Base-by-base conservation (phyloP, 2,888 invertebrate species). In the Sthenelais limicola region DNA sequence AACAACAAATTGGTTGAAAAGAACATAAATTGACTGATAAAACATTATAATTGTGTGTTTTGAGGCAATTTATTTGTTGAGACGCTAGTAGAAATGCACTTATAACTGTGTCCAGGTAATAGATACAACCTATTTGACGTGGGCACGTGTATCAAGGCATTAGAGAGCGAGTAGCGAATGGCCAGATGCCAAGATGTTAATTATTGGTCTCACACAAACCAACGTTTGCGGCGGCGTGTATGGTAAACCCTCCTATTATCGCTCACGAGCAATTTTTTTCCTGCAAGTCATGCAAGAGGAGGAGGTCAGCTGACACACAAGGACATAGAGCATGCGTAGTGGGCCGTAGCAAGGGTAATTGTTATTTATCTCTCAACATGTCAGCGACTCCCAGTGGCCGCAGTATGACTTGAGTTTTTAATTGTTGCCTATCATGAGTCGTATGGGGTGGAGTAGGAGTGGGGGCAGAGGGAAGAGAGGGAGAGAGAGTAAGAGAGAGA, bases 231-330 rank as follows among this genome's bases (percentile, higher is more conserved):
- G 62, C 38, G 62, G 62, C 21, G 7, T 24, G 38, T n/a, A 43
- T 43, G 62, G 62, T 62, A 43, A 38, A 62, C 62, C 56, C 62
- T 38, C 38, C 62, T 38, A 62, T 62, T 62, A 62, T 38, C 62
- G 15, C 62, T 62, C 62, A 62, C 62, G 62, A 62, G 62, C 62
- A 62, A 62, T 35, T 62, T n/a, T n/a, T n/a, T n/a, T n/a, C n/a
- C n/a, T n/a, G n/a, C n/a, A n/a, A n/a, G n/a, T n/a, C n/a, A n/a
- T n/a, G n/a, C n/a, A n/a, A n/a, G n/a, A 43, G 12, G 9, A 9
- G 12, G 12, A 9, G 43, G 43, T 18, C 43, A 9, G 12, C 12
- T 18, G 12, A 43, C 43, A 21, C 32, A 32, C 56, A 21, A 24
- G 38, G 38, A 24, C 38, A 21, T 9, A 18, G 62, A 24, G 38